These are phyloP conservation scores for Tichodroma muraria DNA, from an alignment of 2,113 vertebrate genomes.

Conservation along the genomic window DNA sequence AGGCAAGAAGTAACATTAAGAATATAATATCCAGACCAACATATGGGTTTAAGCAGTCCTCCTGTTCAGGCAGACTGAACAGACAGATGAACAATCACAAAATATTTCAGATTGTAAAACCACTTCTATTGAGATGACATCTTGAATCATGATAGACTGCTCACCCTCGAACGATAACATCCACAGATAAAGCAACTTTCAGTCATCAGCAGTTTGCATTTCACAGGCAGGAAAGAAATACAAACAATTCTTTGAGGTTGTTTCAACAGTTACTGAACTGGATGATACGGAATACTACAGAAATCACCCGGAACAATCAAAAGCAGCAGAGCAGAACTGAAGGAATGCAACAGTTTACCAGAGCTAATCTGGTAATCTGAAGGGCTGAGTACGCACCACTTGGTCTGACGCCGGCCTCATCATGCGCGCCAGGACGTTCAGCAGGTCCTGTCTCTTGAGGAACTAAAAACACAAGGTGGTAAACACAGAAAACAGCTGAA, in stretches of 20 bases:
- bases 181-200: background rate
- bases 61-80: background rate
- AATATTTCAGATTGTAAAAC: background rate
- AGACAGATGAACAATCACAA: background rate
- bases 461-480: slow-evolving; percentile 75
- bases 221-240: background rate
- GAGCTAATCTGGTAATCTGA: background rate
- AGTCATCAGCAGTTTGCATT: background rate
- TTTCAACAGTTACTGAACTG: background rate
- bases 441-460: slow-evolving; percentile 94
- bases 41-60: background rate
- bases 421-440: slow-evolving; percentile 95
- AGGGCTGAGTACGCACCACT: slow-evolving; percentile 79
- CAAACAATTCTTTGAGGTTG: background rate
- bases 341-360: background rate
- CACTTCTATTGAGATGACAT: background rate
- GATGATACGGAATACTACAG: background rate
- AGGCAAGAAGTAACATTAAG: background rate
- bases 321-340: background rate
- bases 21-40: background rate
- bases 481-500: background rate
- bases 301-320: background rate
- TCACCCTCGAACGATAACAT: background rate
- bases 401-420: slow-evolving; percentile 96
- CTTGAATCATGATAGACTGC: background rate